Percentiles rank a stretch among this genome's conserved stretches.
Conservation (phyloP, 2,888 invertebrate genomes). For the Asteroscopus sphinx region DNA sequence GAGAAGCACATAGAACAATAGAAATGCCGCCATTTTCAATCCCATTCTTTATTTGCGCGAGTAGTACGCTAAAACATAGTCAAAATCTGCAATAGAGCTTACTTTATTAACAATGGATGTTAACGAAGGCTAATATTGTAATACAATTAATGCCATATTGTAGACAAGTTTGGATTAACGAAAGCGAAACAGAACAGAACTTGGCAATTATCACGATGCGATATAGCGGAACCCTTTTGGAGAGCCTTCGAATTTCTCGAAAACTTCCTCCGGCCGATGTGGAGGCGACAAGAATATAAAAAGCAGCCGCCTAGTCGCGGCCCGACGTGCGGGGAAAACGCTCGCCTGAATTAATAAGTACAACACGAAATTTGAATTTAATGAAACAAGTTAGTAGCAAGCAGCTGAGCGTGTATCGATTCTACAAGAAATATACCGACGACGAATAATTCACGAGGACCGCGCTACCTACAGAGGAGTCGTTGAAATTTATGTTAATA, state of each 20-base stretch:
- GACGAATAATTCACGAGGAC: slow-evolving; percentile 51
- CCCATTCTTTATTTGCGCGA: no score
- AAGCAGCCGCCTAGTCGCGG: slow-evolving; percentile 72
- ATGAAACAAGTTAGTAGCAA: slow-evolving; percentile 88
- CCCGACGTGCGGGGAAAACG: slow-evolving; percentile 78
- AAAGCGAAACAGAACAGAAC: slow-evolving; percentile 59
- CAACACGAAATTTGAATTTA: slow-evolving; percentile 90
- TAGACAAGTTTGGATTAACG: slow-evolving; percentile 48
- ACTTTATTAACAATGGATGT: slow-evolving; percentile 52
- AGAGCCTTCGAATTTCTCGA: slow-evolving; percentile 55
- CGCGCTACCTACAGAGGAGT: slow-evolving; percentile 30
- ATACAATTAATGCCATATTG: slow-evolving; percentile 57
- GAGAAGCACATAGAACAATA: no score
- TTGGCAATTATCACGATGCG: slow-evolving; percentile 65
- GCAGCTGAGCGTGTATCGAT: slow-evolving; percentile 87
- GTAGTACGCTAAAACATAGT: slow-evolving; percentile 15
- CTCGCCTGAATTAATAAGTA: slow-evolving; percentile 89
- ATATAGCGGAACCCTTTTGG: slow-evolving; percentile 61
- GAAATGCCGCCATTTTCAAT: no score
- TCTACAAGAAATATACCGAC: slow-evolving; percentile 73
- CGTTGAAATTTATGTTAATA: slow-evolving; percentile 49
- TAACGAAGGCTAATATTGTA: slow-evolving; percentile 55
- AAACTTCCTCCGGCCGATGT: slow-evolving; percentile 65
- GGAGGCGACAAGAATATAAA: slow-evolving; percentile 79
- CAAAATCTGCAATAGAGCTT: slow-evolving; percentile 21